Base-by-base conservation (phyloP, 2,113 vertebrate species). In the Machaerirhynchus nigripectus region DNA sequence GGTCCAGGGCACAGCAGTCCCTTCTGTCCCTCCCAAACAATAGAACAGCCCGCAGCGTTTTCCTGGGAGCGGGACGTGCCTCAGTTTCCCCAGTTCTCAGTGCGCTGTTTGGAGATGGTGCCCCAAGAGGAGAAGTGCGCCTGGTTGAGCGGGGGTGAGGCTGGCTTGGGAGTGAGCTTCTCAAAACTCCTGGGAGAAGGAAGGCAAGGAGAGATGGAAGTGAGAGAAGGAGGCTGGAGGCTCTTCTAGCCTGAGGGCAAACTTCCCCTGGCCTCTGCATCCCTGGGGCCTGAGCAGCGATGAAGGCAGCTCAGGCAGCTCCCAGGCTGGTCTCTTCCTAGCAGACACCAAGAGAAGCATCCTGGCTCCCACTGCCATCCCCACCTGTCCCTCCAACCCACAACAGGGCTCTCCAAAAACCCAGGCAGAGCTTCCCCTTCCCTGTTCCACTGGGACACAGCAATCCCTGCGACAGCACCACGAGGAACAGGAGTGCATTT, bases 61-160 rank as follows among this genome's bases (percentile, higher is more conserved):
- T 65, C 30, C 74, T 35, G 40, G 63, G 52, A 6, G 0, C 6
- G n/a, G 46, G 4, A 10, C 0, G 4, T 84, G 37, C 73, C 84
- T 91, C 86, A 57, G 63, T 80, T 86, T 84, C 68, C 80, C 71
- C 59, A 13, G 37, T 28, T 86, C 37, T 79, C 75, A 39, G 60
- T 1, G 1, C 28, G 9, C 16, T n/a, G 40, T 15, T 78, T 59
- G 0, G 2, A 55, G 60, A 6, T 40, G 61, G 9, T 92, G 57
- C 27, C 64, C 49, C 40, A 31, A 28, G 52, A 26, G 1, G 19
- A 68, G 53, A 18, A 26, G 20, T 57, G 47, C 10, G 23, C 4
- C 22, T 1, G 0, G n/a, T 2, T 71, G 73, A 74, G 64, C 17
- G 9, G 30, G 46, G 46, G 40, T 46, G 73, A 57, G 46, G 44